Evolutionary conservation across 2,888 invertebrate genomes (phyloP).

Genomic region (Pilophorus perplexus): DNA sequence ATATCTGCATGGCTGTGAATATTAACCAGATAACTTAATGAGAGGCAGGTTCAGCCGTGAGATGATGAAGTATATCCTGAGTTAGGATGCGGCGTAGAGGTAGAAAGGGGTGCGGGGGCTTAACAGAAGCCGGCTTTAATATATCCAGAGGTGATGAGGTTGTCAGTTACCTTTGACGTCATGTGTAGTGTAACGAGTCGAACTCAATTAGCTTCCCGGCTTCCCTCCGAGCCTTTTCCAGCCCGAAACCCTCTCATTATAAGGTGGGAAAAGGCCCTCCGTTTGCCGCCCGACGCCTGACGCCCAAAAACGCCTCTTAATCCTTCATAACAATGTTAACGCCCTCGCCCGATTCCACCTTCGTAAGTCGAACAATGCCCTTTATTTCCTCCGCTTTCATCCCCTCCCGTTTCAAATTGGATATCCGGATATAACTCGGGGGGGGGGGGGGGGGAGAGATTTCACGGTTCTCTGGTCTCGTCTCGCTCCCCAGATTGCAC

Average conservation of each 20-base stretch:
- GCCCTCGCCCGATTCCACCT: neutral
- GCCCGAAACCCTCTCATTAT: constrained; percentile 1
- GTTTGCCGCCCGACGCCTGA: neutral
- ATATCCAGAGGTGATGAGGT: constrained; percentile 36
- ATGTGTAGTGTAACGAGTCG: constrained; percentile 32
- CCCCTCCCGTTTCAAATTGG: constrained; percentile 1
- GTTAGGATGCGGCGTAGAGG: neutral
- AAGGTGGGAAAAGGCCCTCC: too few species aligned
- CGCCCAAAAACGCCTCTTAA: constrained; percentile 6
- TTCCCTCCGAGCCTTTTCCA: neutral
- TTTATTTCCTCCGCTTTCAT: too few species aligned
- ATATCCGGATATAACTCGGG: constrained; percentile 3
- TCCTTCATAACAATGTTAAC: constrained; percentile 20
- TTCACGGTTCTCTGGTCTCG: constrained; percentile 13
- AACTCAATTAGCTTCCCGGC: constrained; percentile 26
- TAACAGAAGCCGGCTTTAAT: constrained; percentile 5
- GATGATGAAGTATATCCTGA: too few species aligned
- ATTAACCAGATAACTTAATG: too few species aligned
- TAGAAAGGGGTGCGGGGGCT: neutral
- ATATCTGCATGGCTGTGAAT: too few species aligned
- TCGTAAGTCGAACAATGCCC: neutral
- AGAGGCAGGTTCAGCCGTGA: too few species aligned
- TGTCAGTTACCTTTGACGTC: constrained; percentile 39
- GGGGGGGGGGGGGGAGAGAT: neutral
- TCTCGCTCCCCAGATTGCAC: constrained; percentile 12